phyloP scores from a whole-genome alignment of 2,797 vertebrate genomes.

The Mionectes olivaceus region DNA sequence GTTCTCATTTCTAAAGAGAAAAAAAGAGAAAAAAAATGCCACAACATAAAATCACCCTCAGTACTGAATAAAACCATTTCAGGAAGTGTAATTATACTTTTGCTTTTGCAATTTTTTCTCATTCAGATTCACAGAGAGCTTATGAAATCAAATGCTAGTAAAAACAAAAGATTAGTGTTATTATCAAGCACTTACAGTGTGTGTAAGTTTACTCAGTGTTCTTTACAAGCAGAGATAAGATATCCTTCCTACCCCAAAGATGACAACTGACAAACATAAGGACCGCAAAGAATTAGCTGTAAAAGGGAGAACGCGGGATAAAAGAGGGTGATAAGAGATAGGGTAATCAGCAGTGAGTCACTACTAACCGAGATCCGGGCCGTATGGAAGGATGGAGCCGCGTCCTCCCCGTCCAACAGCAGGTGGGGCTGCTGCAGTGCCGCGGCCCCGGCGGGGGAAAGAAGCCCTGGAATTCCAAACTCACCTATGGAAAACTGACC shows the following conservation, averaged over 20 bases:
- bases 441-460: background rate
- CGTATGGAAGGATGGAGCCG: background rate
- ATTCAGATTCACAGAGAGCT: background rate
- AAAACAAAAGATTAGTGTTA: background rate
- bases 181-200: background rate
- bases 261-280: background rate
- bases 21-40: background rate
- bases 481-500: fast-evolving
- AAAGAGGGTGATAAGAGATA: background rate
- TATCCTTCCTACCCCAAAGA: background rate
- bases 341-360: fast-evolving
- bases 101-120: background rate
- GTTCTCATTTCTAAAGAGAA: background rate
- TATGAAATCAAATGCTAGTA: background rate
- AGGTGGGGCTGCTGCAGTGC: constrained; percentile 74
- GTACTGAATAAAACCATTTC: background rate
- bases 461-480: fast-evolving
- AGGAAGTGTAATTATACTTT: background rate
- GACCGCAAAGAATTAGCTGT: background rate
- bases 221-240: constrained; percentile 27
- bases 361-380: fast-evolving
- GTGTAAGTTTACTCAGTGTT: constrained; percentile 1
- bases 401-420: constrained; percentile 56
- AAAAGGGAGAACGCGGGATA: background rate
- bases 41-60: background rate